Evolutionary conservation across 2,113 vertebrate species (phyloP).

Genomic region (Amphiprion percula): DNA sequence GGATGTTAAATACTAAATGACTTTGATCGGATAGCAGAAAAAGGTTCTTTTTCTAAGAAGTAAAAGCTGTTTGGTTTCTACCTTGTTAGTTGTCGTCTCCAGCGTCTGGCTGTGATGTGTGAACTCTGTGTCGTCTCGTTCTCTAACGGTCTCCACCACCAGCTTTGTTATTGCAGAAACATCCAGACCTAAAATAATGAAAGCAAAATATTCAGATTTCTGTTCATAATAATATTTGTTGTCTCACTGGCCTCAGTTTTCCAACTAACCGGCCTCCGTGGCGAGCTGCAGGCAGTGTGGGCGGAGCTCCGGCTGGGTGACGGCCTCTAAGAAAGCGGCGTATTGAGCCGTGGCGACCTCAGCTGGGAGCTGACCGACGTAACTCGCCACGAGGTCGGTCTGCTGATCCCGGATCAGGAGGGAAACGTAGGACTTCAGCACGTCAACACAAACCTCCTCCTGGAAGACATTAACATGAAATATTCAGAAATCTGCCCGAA

Average conservation of each 20-base stretch:
- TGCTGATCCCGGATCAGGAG: constrained; percentile 91
- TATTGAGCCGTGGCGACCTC: constrained; percentile 91
- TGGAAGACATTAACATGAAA: constrained; percentile 42
- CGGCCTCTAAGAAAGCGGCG: constrained; percentile 91
- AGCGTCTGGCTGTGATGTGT: constrained; percentile 68
- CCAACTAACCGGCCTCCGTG: constrained; percentile 89
- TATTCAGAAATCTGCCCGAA: no score
- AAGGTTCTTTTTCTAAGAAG: no score
- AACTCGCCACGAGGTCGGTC: constrained; percentile 92
- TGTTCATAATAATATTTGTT: no score
- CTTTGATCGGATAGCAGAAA: no score
- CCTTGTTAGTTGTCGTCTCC: constrained; percentile 73
- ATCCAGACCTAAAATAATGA: constrained; percentile 67
- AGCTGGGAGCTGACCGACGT: constrained; percentile 92
- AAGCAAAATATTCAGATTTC: constrained; percentile 36
- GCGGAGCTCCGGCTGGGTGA: constrained; percentile 90
- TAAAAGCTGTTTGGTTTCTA: neutral
- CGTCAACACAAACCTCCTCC: constrained; percentile 92
- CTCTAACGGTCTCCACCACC: constrained; percentile 92
- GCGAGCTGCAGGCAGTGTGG: constrained; percentile 92
- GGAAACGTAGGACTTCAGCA: constrained; percentile 90
- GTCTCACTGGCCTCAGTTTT: neutral
- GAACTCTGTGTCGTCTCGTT: constrained; percentile 80
- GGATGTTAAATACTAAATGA: no score
- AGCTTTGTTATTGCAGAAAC: constrained; percentile 91